Evolutionary conservation across 2,113 vertebrate genomes (phyloP), one percentile per base, ranked within the genome.

Genomic region (Pedetes capensis): DNA sequence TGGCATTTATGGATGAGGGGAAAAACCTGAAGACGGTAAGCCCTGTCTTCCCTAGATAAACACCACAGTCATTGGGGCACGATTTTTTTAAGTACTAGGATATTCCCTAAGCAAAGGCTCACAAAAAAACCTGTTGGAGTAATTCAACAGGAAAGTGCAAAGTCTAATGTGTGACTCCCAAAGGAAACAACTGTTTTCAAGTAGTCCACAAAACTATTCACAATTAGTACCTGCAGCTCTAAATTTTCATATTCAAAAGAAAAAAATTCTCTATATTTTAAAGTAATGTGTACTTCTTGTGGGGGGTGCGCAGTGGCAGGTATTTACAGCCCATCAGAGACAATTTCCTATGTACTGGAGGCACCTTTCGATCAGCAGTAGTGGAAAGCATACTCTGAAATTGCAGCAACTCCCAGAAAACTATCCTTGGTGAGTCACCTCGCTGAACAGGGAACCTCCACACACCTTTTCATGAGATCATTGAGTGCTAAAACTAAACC

Each of bases 1-100:
- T 98, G 97, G 96, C 97, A 94, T 97, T 96, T 17, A 42, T 10
- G 42, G 4, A 84, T 94, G 66, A 90, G 44, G 55, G n/a, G 47
- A 87, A 96, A 87, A 29, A 66, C 17, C 18, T 57, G 34, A 51
- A 87, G n/a, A 83, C 42, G 29, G 18, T 44, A 23, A 78, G 20
- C 4, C 75, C 87, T n/a, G 6, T 94, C 47, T 87, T 66, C 37
- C 87, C 55, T 55, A 76, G 59, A n/a, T 20, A 42, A 18, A 64
- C 17, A 86, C 59, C n/a, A 66, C 29, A 63, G 59, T 32, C 18
- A 69, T 74, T 61, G 29, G 37, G 18, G 29, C 68, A 89, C 22
- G 23, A 88, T 37, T 59, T 75, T 51, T 42, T 42, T 75, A 79
- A 95, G 34, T 39, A 66, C 8, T 49, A 9, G 25, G 82, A 74